Percentiles rank a stretch among this genome's conserved stretches.
Evolutionary conservation across 1,140 invertebrate genomes (phyloP).

Genomic region (Eumeta japonica): DNA sequence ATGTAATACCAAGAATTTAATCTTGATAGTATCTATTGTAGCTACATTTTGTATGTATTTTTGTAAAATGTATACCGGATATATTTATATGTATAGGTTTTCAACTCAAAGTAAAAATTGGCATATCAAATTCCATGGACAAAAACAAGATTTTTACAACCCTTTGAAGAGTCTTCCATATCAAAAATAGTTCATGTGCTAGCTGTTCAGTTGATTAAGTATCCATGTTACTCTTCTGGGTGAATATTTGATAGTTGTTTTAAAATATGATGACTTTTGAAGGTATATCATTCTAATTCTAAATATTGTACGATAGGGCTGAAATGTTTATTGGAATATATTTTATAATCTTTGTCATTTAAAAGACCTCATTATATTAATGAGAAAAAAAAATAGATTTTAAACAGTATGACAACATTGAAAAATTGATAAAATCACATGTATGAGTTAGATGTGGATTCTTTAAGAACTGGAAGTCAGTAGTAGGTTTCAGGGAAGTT

Average conservation of each 20-base stretch:
- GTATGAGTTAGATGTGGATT: too few species aligned
- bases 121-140: slow-evolving; percentile 54
- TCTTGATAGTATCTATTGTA: slow-evolving; percentile 17
- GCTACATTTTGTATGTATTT: slow-evolving; percentile 53
- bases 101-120: slow-evolving; percentile 47
- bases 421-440: slow-evolving; percentile 1
- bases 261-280: too few species aligned
- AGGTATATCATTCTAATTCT: background rate
- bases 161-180: slow-evolving; percentile 53
- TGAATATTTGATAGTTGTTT: slow-evolving; percentile 36
- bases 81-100: slow-evolving; percentile 47
- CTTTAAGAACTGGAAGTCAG: too few species aligned
- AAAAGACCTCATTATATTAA: background rate
- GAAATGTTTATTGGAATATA: slow-evolving; percentile 13
- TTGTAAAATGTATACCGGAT: slow-evolving; percentile 53
- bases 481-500: too few species aligned
- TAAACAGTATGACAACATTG: background rate
- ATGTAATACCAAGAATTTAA: background rate
- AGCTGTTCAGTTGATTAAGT: slow-evolving; percentile 33
- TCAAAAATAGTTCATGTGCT: slow-evolving; percentile 52
- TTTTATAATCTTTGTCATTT: slow-evolving; percentile 6
- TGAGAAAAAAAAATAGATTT: background rate
- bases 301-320: background rate
- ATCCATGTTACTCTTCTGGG: slow-evolving; percentile 37
- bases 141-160: slow-evolving; percentile 42